A percentile compares a stretch with the other conserved stretches of the same genome.
Conservation (phyloP, 2,113 vertebrate species). For the Miniopterus natalensis region DNA sequence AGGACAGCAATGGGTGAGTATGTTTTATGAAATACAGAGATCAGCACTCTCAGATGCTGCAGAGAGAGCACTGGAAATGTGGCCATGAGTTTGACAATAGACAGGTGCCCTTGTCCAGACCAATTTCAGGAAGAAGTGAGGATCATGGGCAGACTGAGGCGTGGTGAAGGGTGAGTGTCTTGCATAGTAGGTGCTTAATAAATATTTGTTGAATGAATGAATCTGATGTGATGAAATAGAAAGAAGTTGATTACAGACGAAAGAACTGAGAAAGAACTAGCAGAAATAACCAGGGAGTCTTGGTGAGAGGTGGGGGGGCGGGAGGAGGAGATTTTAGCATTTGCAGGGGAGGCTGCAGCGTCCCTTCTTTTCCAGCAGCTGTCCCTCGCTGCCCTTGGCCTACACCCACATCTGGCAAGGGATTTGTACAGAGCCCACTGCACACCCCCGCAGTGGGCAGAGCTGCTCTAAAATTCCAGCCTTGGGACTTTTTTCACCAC, state of each 20-base stretch:
- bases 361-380: not conserved
- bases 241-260: not conserved
- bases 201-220: not conserved
- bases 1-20: not conserved
- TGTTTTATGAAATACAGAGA: not conserved
- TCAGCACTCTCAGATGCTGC: not conserved
- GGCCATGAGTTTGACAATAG: not conserved
- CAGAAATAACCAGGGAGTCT: not conserved
- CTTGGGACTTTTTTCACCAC: not conserved
- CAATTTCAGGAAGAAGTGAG: not conserved
- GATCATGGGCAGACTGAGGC: not conserved
- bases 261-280: not conserved
- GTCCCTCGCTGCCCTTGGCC: not conserved
- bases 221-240: not conserved
- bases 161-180: not conserved
- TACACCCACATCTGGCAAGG: not conserved
- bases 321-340: not conserved
- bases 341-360: not conserved
- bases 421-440: not conserved
- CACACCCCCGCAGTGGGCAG: no score
- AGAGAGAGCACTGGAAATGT: not conserved
- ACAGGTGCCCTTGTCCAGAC: not conserved
- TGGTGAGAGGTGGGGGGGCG: accelerated
- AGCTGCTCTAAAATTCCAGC: not conserved
- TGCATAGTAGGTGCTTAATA: not conserved